Percentiles rank a stretch among this genome's conserved stretches.
Conservation (phyloP, 2,888 invertebrate species). For the Oligia latruncula region DNA sequence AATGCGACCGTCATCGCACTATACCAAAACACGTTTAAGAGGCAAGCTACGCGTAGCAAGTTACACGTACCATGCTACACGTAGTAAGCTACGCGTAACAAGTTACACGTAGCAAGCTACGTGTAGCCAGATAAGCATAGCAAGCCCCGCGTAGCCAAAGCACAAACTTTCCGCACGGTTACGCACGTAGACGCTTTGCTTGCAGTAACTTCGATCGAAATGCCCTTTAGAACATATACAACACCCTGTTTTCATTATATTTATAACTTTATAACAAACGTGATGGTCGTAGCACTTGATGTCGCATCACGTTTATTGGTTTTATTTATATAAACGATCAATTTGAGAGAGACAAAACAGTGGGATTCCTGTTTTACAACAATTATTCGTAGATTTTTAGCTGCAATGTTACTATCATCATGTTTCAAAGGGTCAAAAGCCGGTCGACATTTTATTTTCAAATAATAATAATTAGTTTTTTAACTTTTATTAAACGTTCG, state of each 20-base stretch:
- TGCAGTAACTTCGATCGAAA: background rate
- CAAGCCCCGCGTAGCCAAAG: background rate
- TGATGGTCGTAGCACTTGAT: background rate
- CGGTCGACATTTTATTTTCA: background rate
- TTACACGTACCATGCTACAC: background rate
- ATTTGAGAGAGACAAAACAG: background rate
- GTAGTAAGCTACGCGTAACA: background rate
- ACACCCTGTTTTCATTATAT: conserved; percentile 20
- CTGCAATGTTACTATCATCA: background rate
- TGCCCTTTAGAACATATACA: background rate
- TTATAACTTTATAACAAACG: conserved; percentile 5
- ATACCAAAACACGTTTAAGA: background rate
- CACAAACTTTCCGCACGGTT: background rate
- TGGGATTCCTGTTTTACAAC: background rate
- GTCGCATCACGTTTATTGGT: conserved; percentile 38
- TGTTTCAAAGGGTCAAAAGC: background rate
- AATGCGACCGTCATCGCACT: too few species aligned
- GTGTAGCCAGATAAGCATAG: background rate
- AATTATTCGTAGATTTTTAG: background rate
- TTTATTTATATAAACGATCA: conserved; percentile 10
- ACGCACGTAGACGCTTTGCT: background rate
- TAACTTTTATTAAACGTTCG: background rate
- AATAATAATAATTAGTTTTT: background rate
- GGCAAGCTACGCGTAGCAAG: background rate
- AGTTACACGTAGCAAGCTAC: background rate